Evolutionary conservation across 1,140 invertebrate genomes (phyloP).

Genomic region (Drosophila malerkotliana): DNA sequence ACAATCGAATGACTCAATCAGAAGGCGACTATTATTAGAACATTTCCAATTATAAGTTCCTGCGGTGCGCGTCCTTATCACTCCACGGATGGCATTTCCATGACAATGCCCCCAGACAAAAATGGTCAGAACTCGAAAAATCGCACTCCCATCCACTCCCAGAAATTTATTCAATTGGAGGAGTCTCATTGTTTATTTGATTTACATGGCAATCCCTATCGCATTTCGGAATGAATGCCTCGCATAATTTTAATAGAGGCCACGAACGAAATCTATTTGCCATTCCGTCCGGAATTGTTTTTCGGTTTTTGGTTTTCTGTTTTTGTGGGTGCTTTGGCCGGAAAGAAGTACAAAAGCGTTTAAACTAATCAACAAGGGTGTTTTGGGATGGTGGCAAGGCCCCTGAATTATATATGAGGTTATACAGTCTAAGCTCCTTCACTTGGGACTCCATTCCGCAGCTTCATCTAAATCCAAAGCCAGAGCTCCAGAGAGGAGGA

Average conservation of each 20-base stretch:
- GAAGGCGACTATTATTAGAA: background rate
- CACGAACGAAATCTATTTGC: slow-evolving; percentile 9
- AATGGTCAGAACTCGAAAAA: background rate
- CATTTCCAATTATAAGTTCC: background rate
- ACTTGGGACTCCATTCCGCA: slow-evolving; percentile 24
- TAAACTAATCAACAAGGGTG: slow-evolving; percentile 59
- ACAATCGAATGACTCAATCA: background rate
- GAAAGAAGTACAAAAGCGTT: slow-evolving; percentile 25
- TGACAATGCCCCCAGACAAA: background rate
- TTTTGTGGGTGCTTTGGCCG: background rate
- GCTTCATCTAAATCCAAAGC: slow-evolving; percentile 5
- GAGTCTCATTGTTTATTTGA: background rate
- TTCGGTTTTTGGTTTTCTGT: background rate
- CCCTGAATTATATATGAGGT: slow-evolving; percentile 49
- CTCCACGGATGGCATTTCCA: background rate
- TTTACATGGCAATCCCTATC: slow-evolving; percentile 5
- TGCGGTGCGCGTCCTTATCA: background rate
- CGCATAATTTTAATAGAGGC: slow-evolving; percentile 9
- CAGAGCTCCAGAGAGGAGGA: background rate
- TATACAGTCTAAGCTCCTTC: slow-evolving; percentile 5
- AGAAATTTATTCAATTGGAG: background rate
- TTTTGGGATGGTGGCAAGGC: slow-evolving; percentile 14
- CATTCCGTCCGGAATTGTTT: background rate
- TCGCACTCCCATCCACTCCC: background rate
- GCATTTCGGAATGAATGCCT: background rate